Evolutionary conservation across 64 coral and sea anemone species (phyloP).

Genomic region (Stylophora pistillata): DNA sequence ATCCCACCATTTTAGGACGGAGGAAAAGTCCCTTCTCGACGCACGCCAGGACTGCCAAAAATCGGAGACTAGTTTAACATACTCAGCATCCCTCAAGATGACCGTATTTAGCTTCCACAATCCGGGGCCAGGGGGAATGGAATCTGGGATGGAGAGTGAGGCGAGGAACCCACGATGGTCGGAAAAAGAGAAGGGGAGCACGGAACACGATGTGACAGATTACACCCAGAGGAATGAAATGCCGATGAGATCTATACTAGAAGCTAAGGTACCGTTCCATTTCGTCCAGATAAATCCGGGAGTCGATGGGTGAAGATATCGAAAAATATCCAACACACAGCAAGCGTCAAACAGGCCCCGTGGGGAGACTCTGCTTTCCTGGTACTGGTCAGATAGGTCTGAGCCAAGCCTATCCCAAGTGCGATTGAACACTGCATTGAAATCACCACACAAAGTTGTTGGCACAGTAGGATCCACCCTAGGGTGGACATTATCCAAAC

Average conservation of each 20-base stretch:
- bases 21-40: neutral
- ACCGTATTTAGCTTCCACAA: constrained; percentile 53
- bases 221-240: neutral
- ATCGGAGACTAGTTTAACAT: neutral
- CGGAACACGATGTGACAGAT: neutral
- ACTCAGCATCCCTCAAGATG: constrained; percentile 1
- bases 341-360: neutral
- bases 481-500: neutral
- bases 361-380: neutral
- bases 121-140: constrained; percentile 20
- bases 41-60: constrained; percentile 34
- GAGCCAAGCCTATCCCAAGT: neutral
- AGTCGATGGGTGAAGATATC: neutral
- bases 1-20: constrained; percentile 63
- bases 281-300: constrained; percentile 22
- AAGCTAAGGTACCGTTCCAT: neutral
- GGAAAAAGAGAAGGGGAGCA: too few species aligned
- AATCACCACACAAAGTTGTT: neutral
- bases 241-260: constrained; percentile 46
- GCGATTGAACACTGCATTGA: too few species aligned
- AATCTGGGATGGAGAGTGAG: too few species aligned
- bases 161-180: too few species aligned
- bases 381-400: neutral
- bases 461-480: neutral
- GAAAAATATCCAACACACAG: too few species aligned